These are phyloP conservation scores for Elysia crispata DNA, from an alignment of 2,888 invertebrate genomes.

Conservation along the genomic window DNA sequence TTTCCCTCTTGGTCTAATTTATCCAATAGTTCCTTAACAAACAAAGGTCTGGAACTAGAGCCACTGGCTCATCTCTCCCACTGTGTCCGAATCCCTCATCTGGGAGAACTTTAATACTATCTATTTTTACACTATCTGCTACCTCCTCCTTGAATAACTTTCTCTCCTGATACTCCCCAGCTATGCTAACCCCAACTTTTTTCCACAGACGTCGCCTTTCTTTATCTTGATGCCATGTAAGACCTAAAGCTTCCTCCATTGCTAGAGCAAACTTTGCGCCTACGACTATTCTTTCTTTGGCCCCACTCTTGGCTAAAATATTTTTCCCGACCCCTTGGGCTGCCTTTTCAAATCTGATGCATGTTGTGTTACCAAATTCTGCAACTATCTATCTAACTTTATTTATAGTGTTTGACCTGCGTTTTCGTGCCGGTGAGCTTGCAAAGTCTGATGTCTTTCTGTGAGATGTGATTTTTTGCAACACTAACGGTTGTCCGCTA, in stretches of 20 bases:
- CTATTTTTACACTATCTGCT: no score
- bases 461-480: not conserved
- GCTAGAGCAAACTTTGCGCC: no score
- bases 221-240: slow-evolving; percentile 20
- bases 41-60: not conserved
- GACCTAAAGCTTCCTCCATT: no score
- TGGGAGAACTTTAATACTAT: not conserved
- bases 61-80: not conserved
- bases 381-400: no score
- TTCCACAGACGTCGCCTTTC: slow-evolving; percentile 3
- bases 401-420: not conserved
- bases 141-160: not conserved
- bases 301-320: not conserved
- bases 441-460: no score
- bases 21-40: not conserved
- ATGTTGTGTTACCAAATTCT: no score
- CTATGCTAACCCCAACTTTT: not conserved
- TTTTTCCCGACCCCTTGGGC: no score
- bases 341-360: no score
- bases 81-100: not conserved
- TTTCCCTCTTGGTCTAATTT: no score
- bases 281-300: no score
- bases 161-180: no score
- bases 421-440: not conserved
- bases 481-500: not conserved